Base-by-base conservation (phyloP, 2,113 vertebrate species). In the Thalassarche chlororhynchos region DNA sequence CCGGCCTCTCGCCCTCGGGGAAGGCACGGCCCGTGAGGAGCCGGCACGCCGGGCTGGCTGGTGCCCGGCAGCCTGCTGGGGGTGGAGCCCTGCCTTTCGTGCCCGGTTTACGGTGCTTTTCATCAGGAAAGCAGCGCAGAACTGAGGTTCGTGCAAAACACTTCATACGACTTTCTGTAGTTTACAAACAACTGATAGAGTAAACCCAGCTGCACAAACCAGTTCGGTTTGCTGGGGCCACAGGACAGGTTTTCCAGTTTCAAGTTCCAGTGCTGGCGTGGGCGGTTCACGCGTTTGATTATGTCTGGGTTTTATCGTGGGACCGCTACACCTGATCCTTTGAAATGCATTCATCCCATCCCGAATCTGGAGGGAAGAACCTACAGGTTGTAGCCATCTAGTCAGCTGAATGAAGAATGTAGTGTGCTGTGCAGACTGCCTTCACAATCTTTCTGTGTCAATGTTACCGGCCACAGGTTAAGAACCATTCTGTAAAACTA, bases 361-460 rank as follows among this genome's bases (percentile, higher is more conserved):
- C 51, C 11, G 4, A 0, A 2, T 1, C 5, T 10, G 6, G 7
- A 4, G 17, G 26, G 19, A 15, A 13, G 44, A 21, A 1, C 20
- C 36, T 8, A 2, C 17, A 8, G 5, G n/a, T 3, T 11, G 55
- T 3, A 8, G 51, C 52, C 51, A 2, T 13, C 25, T 3, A 4
- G 31, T 9, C 15, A 9, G 34, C 47, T 7, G 29, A 18, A 8
- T 1, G 47, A 11, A 32, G 12, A 25, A 3, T 0, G 71, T 1
- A 1, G 16, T 2, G 3, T 3, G 24, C n/a, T 3, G 8, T 5
- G 29, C 25, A 5, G 38, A 2, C 24, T 29, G 55, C 23, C 6
- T 1, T 32, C 46, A 0, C 15, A 2, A 0, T 5, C 15, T 5
- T 11, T 25, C 6, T 5, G 5, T 20, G 40, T 11, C n/a, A 1